A percentile compares a stretch with the other conserved stretches of the same genome.
Evolutionary conservation across 2,113 vertebrate species (phyloP).

Genomic region (Psittacara wagleri): DNA sequence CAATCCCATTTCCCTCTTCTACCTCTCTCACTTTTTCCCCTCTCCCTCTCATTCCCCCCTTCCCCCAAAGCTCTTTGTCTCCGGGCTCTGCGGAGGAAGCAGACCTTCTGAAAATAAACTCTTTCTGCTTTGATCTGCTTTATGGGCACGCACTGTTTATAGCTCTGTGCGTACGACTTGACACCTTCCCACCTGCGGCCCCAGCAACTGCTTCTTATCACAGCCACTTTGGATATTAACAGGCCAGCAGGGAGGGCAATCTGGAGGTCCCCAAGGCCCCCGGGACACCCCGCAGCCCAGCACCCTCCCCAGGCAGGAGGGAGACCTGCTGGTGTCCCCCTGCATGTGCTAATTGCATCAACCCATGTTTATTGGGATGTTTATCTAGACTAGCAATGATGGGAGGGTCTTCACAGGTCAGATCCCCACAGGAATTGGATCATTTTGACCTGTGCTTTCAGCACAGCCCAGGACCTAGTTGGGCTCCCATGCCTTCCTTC

Average conservation of each 20-base stretch:
- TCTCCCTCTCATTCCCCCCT: background rate
- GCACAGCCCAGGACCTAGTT: background rate
- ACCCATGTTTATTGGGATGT: slow-evolving; percentile 49
- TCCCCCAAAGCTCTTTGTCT: slow-evolving; percentile 56
- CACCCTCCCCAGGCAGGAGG: background rate
- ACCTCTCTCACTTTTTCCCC: background rate
- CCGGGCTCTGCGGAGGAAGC: slow-evolving; percentile 65
- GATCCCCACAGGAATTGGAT: background rate
- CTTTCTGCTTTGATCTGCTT: slow-evolving; percentile 76
- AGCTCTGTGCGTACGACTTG: slow-evolving; percentile 69
- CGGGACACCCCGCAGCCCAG: background rate
- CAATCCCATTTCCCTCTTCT: background rate
- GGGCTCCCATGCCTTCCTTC: background rate
- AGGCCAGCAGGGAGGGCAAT: slow-evolving; percentile 41
- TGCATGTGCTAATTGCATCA: slow-evolving; percentile 56
- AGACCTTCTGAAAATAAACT: slow-evolving; percentile 71
- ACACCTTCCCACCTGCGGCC: slow-evolving; percentile 74
- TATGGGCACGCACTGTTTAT: slow-evolving; percentile 77
- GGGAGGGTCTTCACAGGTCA: background rate
- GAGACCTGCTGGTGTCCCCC: background rate
- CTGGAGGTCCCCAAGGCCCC: background rate
- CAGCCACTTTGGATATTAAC: slow-evolving; percentile 76
- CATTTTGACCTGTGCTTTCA: background rate
- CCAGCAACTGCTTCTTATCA: slow-evolving; percentile 78
- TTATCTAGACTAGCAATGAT: background rate